These are phyloP conservation scores for Cossypha niveicapilla DNA, from an alignment of 2,797 vertebrate genomes.

Conservation along the genomic window DNA sequence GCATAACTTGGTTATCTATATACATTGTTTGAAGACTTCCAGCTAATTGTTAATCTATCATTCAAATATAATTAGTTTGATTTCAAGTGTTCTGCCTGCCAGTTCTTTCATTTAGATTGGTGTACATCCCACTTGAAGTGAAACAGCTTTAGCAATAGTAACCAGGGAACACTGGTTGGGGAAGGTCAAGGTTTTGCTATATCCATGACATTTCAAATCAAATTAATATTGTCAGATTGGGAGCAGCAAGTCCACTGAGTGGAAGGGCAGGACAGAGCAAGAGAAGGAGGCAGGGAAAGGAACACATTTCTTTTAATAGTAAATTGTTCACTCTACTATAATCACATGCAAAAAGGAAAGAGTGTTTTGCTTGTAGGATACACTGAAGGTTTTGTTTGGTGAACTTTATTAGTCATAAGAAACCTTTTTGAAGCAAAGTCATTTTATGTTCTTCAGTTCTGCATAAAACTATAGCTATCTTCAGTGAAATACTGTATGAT, in stretches of 20 bases:
- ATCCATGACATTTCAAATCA: constrained; percentile 25
- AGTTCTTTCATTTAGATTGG: neutral
- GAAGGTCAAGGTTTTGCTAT: neutral
- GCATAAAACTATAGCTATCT: neutral
- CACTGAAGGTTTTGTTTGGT: neutral
- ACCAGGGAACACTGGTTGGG: neutral
- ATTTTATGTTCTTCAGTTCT: neutral
- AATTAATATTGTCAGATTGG: constrained; percentile 3
- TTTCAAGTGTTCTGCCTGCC: constrained; percentile 28
- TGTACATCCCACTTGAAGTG: neutral
- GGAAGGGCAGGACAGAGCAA: neutral
- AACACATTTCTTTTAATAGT: neutral
- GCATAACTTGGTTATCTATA: constrained; percentile 13
- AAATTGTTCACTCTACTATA: neutral
- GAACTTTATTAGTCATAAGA: neutral
- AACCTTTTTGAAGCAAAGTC: neutral
- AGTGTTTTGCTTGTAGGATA: neutral
- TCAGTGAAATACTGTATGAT: neutral
- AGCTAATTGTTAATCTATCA: constrained; percentile 20
- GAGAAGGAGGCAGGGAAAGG: neutral
- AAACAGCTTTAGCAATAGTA: neutral
- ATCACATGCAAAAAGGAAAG: neutral
- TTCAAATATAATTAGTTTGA: constrained; percentile 55
- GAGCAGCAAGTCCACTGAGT: neutral
- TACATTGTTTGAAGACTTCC: constrained; percentile 17